Evolutionary conservation across 1,140 invertebrate species (phyloP).

Genomic region (Philopotamus ludificatus): DNA sequence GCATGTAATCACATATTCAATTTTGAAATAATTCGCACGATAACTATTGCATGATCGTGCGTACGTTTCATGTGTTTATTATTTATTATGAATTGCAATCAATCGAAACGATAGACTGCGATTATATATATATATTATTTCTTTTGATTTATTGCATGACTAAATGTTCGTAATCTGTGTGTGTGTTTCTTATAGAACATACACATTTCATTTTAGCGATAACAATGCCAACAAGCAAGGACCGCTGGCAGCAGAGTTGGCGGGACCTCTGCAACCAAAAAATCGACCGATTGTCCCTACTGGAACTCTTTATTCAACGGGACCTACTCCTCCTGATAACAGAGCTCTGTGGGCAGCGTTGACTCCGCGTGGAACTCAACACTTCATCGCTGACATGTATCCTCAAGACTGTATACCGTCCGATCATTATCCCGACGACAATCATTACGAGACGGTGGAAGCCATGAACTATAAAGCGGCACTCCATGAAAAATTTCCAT

Average conservation of each 20-base stretch:
- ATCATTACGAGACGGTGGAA: conserved; percentile 75
- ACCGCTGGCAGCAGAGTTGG: conserved; percentile 41
- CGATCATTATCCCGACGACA: conserved; percentile 61
- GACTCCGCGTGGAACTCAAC: conserved; percentile 73
- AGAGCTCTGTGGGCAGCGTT: conserved; percentile 80
- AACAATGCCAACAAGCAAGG: conserved; percentile 38
- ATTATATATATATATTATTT: background rate
- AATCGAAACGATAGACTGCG: background rate
- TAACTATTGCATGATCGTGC: too few species aligned
- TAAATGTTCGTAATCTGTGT: conserved; percentile 35
- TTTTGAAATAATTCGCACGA: too few species aligned
- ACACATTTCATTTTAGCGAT: conserved; percentile 42
- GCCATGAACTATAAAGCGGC: conserved; percentile 55
- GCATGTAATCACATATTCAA: conserved; percentile 3
- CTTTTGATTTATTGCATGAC: conserved; percentile 38
- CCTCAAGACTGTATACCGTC: conserved; percentile 51
- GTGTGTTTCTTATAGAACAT: conserved; percentile 41
- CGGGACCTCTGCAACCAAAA: conserved; percentile 46
- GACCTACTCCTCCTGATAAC: conserved; percentile 47
- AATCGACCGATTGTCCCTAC: conserved; percentile 46
- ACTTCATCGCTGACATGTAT: conserved; percentile 65
- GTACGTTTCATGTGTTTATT: background rate
- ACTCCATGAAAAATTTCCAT: conserved; percentile 46
- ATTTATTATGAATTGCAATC: background rate
- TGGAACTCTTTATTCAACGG: conserved; percentile 57